Evolutionary conservation across 30 jellyfish, hydroid and myxozoan species (phyloP), one percentile per base, ranked within the genome.

Genomic region (Hydra vulgaris): DNA sequence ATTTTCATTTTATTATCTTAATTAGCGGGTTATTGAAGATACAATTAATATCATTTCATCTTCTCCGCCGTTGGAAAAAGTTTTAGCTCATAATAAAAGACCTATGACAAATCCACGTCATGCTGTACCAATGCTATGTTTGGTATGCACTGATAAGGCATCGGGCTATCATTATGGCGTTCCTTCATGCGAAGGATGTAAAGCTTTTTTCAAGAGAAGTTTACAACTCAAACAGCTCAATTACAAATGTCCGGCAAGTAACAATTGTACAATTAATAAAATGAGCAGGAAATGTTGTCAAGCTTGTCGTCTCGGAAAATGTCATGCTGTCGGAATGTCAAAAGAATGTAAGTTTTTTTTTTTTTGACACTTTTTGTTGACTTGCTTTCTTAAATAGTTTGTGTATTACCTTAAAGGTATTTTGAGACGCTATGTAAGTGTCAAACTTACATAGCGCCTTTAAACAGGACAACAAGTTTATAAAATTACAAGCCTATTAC

Each of bases 81-180:
- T 3, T 40, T 12, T 40, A 12, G 12, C 61, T 40, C 61, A 40
- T 3, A 40, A 40, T 12, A 40, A 40, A 12, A 5, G 61, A 40
- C 5, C 5, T 12, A 12, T 40, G 8, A 3, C 61, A 12, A 40
- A 40, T 40, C 8, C 8, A 40, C 53, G 56, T 22, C 83, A 75
- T 5, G 83, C 53, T 23, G 72, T 25, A 4, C 26, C 83, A 18
- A 84, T 89, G 81, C 86, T 89, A 15, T 89, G 96, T 74, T 82
- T 89, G 73, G 97, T 90, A 18, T 90, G 97, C 66, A 88, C 95
- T 52, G 97, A 90, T 89, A 80, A 85, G 18, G 97, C 97, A 54
- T 90, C 97, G 53, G 97, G 97, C n/a, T 90, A 90, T 54, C 97
- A 90, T 74, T 90, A 90, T 72, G 97, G 97, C 21, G 97, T 90